These are phyloP conservation scores for Indicator maculatus DNA, from an alignment of 2,113 vertebrate species.

Conservation along the genomic window DNA sequence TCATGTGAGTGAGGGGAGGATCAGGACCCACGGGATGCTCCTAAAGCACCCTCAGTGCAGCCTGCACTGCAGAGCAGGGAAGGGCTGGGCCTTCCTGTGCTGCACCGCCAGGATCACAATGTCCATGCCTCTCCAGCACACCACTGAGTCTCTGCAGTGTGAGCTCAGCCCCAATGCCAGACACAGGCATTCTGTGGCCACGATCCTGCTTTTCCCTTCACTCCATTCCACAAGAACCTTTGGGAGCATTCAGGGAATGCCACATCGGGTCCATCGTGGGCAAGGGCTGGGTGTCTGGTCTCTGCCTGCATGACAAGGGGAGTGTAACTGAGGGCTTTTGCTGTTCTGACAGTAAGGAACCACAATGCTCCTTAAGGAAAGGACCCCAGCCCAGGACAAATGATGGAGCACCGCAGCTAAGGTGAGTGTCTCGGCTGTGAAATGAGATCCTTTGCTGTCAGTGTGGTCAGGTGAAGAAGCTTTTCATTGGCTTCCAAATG, in stretches of 20 bases:
- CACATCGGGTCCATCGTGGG: background rate
- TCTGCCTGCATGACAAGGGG: background rate
- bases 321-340: background rate
- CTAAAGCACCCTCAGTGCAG: background rate
- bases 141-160: rapidly evolving
- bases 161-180: background rate
- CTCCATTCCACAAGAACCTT: background rate
- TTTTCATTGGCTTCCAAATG: background rate
- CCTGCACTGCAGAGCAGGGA: background rate
- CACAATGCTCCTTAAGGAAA: background rate
- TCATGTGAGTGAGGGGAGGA: rapidly evolving
- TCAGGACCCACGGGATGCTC: background rate
- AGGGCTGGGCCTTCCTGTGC: rapidly evolving
- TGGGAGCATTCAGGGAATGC: background rate
- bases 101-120: rapidly evolving
- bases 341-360: conserved; percentile 18
- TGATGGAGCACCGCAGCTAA: background rate
- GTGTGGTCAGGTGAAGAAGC: background rate
- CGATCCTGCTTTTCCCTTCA: background rate
- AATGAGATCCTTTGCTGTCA: background rate
- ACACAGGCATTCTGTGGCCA: background rate
- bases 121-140: background rate
- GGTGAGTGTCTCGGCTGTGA: conserved; percentile 13
- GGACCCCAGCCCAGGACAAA: background rate
- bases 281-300: background rate